A percentile compares a stretch with the other conserved stretches of the same genome.
Conservation (phyloP, 2,888 invertebrate genomes). For the Tigriopus californicus region DNA sequence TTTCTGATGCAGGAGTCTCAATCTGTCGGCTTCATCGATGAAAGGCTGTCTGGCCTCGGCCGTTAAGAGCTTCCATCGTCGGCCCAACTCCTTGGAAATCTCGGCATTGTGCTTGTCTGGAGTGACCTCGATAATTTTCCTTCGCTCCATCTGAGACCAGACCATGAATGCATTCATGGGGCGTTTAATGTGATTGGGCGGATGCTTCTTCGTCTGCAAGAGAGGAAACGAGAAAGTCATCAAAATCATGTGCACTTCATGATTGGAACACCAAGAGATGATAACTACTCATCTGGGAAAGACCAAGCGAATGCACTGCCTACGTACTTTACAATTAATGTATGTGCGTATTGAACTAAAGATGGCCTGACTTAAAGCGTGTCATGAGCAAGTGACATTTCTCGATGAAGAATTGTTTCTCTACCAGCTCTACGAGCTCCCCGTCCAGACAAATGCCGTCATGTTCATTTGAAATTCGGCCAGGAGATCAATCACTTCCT, state of each 20-base stretch:
- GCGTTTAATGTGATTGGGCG: slow-evolving; percentile 89
- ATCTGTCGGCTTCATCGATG: slow-evolving; percentile 31
- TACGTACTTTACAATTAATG: not conserved
- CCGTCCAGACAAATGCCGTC: too few relatives aligned
- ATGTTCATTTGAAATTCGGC: too few relatives aligned
- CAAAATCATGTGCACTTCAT: not conserved
- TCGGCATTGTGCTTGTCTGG: slow-evolving; percentile 98
- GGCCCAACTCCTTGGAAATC: slow-evolving; percentile 67
- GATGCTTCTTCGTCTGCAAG: slow-evolving; percentile 86
- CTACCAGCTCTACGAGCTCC: too few relatives aligned
- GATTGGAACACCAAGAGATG: not conserved
- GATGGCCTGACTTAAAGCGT: too few relatives aligned
- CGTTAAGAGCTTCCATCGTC: slow-evolving; percentile 17
- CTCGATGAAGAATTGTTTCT: too few relatives aligned
- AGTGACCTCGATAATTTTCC: slow-evolving; percentile 84
- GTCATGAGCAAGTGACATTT: too few relatives aligned
- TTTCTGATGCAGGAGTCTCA: slow-evolving; percentile 32
- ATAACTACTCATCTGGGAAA: not conserved
- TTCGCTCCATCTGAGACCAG: slow-evolving; percentile 90
- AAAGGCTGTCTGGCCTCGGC: slow-evolving; percentile 30
- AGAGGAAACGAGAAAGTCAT: slow-evolving; percentile 21
- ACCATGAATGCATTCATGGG: slow-evolving; percentile 99
- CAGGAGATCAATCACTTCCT: too few relatives aligned
- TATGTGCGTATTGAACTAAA: too few relatives aligned
- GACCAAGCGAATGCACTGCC: not conserved